Conservation (phyloP, 2,888 invertebrate genomes). For the Acrocera orbiculus region DNA sequence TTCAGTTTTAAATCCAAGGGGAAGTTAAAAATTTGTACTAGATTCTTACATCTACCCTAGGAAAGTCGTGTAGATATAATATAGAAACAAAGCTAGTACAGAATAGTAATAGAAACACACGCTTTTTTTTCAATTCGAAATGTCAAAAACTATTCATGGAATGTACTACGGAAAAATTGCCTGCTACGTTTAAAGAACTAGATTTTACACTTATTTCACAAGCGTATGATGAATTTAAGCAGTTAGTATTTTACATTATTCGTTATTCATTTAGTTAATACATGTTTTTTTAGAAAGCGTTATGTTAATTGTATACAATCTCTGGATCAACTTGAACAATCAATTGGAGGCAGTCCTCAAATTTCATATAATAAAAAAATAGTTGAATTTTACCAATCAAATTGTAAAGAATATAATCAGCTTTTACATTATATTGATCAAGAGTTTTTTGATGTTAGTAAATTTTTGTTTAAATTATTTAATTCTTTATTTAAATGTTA, state of each 20-base stretch:
- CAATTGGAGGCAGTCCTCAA: constrained; percentile 18
- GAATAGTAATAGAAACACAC: background rate
- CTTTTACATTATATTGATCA: constrained; percentile 49
- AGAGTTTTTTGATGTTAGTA: constrained; percentile 17
- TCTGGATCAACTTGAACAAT: constrained; percentile 20
- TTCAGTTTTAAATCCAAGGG: too few relatives aligned
- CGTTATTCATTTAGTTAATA: background rate
- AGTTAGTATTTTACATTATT: constrained; percentile 15
- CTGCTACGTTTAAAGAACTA: constrained; percentile 12
- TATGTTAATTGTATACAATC: constrained; percentile 24
- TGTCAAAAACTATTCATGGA: background rate
- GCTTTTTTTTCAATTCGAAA: background rate
- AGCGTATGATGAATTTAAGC: constrained; percentile 25
- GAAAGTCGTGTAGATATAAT: too few relatives aligned
- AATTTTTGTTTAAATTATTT: background rate
- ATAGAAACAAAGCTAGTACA: too few relatives aligned
- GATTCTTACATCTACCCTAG: too few relatives aligned
- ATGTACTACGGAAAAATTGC: background rate
- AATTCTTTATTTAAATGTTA: background rate
- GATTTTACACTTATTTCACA: constrained; percentile 25
- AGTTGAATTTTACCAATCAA: constrained; percentile 58
- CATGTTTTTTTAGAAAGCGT: background rate
- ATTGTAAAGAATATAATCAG: constrained; percentile 52
- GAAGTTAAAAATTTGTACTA: background rate
- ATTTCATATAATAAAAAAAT: constrained; percentile 50